Conservation (phyloP, 53 echinoderm and acorn worm species). For the Arbacia lixula region DNA sequence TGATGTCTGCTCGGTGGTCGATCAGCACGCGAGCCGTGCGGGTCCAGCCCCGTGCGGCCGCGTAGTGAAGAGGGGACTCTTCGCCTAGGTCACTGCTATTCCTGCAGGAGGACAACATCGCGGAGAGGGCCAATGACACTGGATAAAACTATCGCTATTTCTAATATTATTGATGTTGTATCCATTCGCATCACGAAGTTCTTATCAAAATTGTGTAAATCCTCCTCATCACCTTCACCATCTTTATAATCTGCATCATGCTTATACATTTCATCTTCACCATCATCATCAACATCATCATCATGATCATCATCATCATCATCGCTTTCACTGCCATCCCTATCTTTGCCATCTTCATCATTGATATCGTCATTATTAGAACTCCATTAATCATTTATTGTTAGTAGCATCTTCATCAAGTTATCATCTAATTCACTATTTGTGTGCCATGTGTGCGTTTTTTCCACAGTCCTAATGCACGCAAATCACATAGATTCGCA, state of each 20-base stretch:
- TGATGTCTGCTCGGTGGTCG: neutral
- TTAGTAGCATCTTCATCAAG: too few relatives aligned
- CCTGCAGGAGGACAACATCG: neutral
- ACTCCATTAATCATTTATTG: too few relatives aligned
- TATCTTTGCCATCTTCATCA: neutral
- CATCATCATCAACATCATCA: neutral
- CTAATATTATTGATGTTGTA: too few relatives aligned
- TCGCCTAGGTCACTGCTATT: constrained; percentile 1
- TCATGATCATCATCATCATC: constrained; percentile 7
- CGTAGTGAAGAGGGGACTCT: constrained; percentile 17
- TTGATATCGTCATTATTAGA: too few relatives aligned
- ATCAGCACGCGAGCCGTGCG: constrained; percentile 37
- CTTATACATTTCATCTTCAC: neutral
- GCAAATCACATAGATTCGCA: too few relatives aligned
- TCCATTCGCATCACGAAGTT: too few relatives aligned
- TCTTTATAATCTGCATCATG: neutral
- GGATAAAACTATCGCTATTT: too few relatives aligned
- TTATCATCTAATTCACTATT: too few relatives aligned
- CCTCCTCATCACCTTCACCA: neutral
- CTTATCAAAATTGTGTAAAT: neutral
- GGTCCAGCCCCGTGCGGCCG: constrained; percentile 16
- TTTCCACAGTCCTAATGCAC: too few relatives aligned
- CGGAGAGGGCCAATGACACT: neutral
- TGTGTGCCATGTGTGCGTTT: too few relatives aligned
- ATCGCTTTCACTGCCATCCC: neutral